Evolutionary conservation across 2,888 invertebrate species (phyloP), one percentile per base, ranked within the genome.

Genomic region (Aphodius granarius): DNA sequence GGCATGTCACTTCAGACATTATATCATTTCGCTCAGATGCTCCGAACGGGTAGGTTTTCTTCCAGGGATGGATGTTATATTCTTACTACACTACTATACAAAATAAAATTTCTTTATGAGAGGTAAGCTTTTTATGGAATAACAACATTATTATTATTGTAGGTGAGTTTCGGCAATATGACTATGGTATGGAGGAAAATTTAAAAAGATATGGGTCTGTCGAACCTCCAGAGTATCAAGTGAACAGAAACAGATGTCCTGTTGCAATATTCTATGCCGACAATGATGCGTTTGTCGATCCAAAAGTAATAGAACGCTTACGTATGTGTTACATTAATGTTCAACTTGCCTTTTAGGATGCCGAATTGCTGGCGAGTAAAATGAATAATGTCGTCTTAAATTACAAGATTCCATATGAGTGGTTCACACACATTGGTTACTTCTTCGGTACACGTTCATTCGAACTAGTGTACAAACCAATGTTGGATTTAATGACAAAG

Each of bases 141-240:
- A 23, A 23, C 6, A 23, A 5, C 43, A 20, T 68, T 16, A 20
- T 18, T 75, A 17, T 6, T 63, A 3, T 76, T 71, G 16, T 62
- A 77, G 75, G 63, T 18, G 65, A 15, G 4, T 88, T 88, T 80
- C 84, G 86, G 2, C 85, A 87, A 80, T 88, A 86, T 71, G 87
- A 88, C 82, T 86, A 86, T 66, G 87, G 87, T 15, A 84, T 83
- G 77, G 82, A 85, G 17, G 83, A 85, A 62, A 91, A 91, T 81
- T 82, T 87, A 75, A 78, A 83, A 71, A 85, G 84, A 71, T 91
- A 91, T 80, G 88, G 89, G 71, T 85, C 85, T 71, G 80, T 85
- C 70, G 84, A 82, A 0, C 90, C 91, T 22, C 91, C 91, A 0
- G 85, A 87, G n/a, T 91, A 91, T 79, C 86, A 90, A 80, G 82